Evolutionary conservation across 1,140 invertebrate genomes (phyloP).

Genomic region (Formica exsecta): DNA sequence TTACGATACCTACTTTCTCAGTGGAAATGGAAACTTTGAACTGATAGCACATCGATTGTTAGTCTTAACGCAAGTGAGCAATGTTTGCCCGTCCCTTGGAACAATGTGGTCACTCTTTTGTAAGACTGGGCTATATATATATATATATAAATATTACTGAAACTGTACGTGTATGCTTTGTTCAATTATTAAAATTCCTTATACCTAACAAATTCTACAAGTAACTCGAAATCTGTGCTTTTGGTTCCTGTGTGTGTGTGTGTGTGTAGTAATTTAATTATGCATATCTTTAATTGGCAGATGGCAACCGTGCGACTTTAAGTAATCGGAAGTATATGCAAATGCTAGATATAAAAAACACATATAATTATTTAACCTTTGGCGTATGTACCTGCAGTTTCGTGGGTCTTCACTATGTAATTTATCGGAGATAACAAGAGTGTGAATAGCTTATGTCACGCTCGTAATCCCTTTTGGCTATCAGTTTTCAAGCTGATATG

Average conservation of each 20-base stretch:
- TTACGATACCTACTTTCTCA: slow-evolving; percentile 84
- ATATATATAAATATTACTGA: slow-evolving; percentile 86
- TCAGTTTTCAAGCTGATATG: slow-evolving; percentile 42
- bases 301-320: slow-evolving; percentile 59
- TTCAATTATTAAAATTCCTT: slow-evolving; percentile 83
- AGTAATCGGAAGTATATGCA: slow-evolving; percentile 32
- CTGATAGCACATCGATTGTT: slow-evolving; percentile 84
- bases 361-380: slow-evolving; percentile 45
- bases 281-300: slow-evolving; percentile 74
- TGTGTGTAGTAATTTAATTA: slow-evolving; percentile 76
- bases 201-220: slow-evolving; percentile 81
- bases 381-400: slow-evolving; percentile 63
- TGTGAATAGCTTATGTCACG: slow-evolving; percentile 10
- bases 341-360: slow-evolving; percentile 18
- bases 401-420: slow-evolving; percentile 29
- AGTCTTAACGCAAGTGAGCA: slow-evolving; percentile 83
- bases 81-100: slow-evolving; percentile 85
- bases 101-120: slow-evolving; percentile 86
- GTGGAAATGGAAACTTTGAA: slow-evolving; percentile 79
- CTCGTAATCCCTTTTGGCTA: slow-evolving; percentile 28
- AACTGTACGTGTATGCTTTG: slow-evolving; percentile 84
- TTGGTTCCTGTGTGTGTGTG: slow-evolving; percentile 76
- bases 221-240: slow-evolving; percentile 77
- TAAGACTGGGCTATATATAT: slow-evolving; percentile 86
- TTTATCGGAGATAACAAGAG: slow-evolving; percentile 20